Evolutionary conservation across 1,140 invertebrate species (phyloP), one percentile per base, ranked within the genome.

Genomic region (Potamilus streckersoni): DNA sequence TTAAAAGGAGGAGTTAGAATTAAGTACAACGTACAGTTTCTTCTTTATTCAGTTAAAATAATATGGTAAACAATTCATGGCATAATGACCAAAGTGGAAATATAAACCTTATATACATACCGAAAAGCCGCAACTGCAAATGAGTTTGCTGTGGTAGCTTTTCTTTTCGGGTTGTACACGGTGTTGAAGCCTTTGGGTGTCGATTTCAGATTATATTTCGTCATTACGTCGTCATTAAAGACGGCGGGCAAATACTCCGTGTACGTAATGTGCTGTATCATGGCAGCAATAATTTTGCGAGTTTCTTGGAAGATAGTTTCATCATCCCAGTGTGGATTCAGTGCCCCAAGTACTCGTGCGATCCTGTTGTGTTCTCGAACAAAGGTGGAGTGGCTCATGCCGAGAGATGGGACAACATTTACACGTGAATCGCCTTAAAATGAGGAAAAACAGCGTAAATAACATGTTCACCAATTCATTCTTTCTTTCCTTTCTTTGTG

Each of bases 101-200:
- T 11, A 49, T 49, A 49, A 49, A 49, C 6, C 11, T 49, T 49
- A 49, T 3, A 49, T 49, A 49, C 98, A 89, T 99, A 99, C 71
- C 98, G 91, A 16, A 99, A 90, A 14, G 97, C 98, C 56, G 97
- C 97, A 0, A 97, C 98, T 1, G 98, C 97, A 91, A 99, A 99
- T 57, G 96, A 97, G 87, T 99, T 99, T 0, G 96, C 93, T 81
- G 99, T 95, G 8, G 93, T 93, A 3, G 97, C 94, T 88, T 99
- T 94, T 0, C 96, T 74, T 62, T 93, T 90, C 0, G 95, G 92
- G 79, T 98, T 90, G 87, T 99, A 99, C 14, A 94, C 95, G 60
- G 90, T 87, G 83, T 98, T 98, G 20, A 91, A 79, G 0, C 95
- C 95, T 19, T 98, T 85, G 85, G 94, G 60, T 62, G 60, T 19